Conservation (phyloP, 2,113 vertebrate species). For the Pogonocichla stellata region DNA sequence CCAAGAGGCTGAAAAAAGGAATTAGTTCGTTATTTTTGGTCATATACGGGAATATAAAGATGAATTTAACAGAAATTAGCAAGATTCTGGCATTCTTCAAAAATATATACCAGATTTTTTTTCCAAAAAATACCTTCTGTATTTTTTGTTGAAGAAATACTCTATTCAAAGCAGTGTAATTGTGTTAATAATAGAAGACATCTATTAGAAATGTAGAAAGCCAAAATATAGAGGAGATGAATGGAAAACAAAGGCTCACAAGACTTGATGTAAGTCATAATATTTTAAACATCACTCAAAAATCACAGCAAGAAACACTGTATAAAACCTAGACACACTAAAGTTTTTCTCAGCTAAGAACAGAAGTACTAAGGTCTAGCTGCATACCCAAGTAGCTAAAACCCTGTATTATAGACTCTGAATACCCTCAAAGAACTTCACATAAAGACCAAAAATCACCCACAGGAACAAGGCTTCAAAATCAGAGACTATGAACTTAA, state of each 20-base stretch:
- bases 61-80: neutral
- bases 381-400: neutral
- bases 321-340: neutral
- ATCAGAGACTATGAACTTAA: neutral
- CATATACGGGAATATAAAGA: neutral
- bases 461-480: neutral
- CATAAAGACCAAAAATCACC: neutral
- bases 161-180: neutral
- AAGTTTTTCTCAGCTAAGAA: neutral
- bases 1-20: neutral
- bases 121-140: neutral
- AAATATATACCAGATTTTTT: neutral
- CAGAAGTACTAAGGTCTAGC: neutral
- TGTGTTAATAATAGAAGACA: neutral
- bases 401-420: neutral
- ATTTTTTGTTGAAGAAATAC: neutral
- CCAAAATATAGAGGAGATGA: neutral
- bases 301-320: neutral
- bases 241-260: neutral
- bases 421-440: neutral
- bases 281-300: slow-evolving; percentile 1
- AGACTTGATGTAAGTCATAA: neutral
- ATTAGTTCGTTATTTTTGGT: neutral
- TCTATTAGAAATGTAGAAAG: neutral
- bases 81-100: neutral